Evolutionary conservation across 2,888 invertebrate species (phyloP).

Genomic region (Epinotia nisella): DNA sequence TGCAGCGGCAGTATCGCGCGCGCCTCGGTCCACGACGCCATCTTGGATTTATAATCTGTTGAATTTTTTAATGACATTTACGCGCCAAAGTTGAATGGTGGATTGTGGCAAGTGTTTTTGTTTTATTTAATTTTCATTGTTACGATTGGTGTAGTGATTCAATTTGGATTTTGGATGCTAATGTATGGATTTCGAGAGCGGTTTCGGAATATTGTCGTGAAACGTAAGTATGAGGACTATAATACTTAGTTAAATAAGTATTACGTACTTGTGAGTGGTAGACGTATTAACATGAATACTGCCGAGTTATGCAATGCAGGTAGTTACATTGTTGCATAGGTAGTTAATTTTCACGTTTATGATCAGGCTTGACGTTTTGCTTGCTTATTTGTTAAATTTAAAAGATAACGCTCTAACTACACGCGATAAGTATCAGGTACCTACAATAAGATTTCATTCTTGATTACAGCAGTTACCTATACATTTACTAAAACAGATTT

Average conservation of each 20-base stretch:
- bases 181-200: conserved; percentile 60
- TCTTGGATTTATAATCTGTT: conserved; percentile 47
- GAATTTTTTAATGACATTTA: conserved; percentile 42
- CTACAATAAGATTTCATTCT: too few relatives aligned
- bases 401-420: too few relatives aligned
- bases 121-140: neutral
- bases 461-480: too few relatives aligned
- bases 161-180: conserved; percentile 48
- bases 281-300: too few relatives aligned
- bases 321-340: too few relatives aligned
- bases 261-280: too few relatives aligned
- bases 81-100: conserved; percentile 52
- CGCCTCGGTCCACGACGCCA: conserved; percentile 60
- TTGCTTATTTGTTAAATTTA: too few relatives aligned
- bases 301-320: too few relatives aligned
- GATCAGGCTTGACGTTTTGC: too few relatives aligned
- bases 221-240: conserved; percentile 56
- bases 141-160: conserved; percentile 14
- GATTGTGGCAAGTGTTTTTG: neutral
- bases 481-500: neutral
- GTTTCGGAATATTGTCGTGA: conserved; percentile 52
- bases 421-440: too few relatives aligned
- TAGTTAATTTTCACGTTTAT: too few relatives aligned
- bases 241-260: too few relatives aligned
- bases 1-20: conserved; percentile 61